Conservation (phyloP, 2,888 invertebrate species). For the Desoria tigrina region DNA sequence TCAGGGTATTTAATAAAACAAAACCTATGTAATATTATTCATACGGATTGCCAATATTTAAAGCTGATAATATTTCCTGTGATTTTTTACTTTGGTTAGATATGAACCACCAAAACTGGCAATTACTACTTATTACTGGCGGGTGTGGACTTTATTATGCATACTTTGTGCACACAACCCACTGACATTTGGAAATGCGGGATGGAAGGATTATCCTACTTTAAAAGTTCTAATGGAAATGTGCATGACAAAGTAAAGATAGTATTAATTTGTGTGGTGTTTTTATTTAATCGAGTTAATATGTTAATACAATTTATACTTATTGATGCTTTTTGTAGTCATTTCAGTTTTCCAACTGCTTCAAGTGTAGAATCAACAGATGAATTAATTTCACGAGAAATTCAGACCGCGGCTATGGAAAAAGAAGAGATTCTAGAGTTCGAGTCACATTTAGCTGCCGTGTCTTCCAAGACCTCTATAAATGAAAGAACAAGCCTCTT, state of each 20-base stretch:
- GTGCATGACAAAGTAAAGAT: constrained; percentile 84
- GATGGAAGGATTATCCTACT: constrained; percentile 88
- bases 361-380: constrained; percentile 63
- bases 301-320: constrained; percentile 15
- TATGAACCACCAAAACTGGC: constrained; percentile 85
- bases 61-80: too few species aligned
- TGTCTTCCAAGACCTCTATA: constrained; percentile 81
- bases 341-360: constrained; percentile 69
- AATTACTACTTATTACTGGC: constrained; percentile 92
- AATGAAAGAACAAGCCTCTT: constrained; percentile 86
- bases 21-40: too few species aligned
- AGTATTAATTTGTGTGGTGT: too few species aligned
- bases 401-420: constrained; percentile 70
- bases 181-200: constrained; percentile 76
- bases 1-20: constrained; percentile 67
- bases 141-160: constrained; percentile 83
- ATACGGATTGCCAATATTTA: too few species aligned
- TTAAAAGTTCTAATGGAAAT: constrained; percentile 89
- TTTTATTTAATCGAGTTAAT: not conserved
- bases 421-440: constrained; percentile 80
- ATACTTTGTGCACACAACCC: constrained; percentile 93
- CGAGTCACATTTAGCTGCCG: constrained; percentile 88
- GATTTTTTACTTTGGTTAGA: constrained; percentile 56
- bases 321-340: constrained; percentile 58
- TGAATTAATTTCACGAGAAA: constrained; percentile 66